Evolutionary conservation across 2,888 invertebrate species (phyloP).

Genomic region (Sicus ferrugineus): DNA sequence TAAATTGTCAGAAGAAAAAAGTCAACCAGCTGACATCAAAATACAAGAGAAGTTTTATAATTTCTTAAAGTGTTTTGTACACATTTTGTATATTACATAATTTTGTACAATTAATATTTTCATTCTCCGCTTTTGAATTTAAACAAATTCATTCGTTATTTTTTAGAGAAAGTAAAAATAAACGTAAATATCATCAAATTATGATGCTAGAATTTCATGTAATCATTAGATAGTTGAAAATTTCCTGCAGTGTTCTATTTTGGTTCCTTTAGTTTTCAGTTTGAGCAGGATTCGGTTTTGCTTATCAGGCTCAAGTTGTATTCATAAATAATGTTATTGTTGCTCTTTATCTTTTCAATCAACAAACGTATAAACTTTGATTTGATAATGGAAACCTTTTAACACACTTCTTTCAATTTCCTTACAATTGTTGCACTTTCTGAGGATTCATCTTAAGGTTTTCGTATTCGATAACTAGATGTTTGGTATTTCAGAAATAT

Average conservation of each 20-base stretch:
- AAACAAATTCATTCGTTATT: too few species aligned
- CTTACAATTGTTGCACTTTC: conserved; percentile 8
- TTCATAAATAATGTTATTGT: background rate
- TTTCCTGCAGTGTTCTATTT: too few species aligned
- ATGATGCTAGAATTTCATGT: too few species aligned
- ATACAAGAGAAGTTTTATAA: background rate
- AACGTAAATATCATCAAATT: too few species aligned
- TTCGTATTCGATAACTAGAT: background rate
- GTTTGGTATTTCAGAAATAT: background rate
- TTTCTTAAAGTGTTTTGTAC: background rate
- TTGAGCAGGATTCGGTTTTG: too few species aligned
- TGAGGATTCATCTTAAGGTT: background rate
- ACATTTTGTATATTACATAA: too few species aligned
- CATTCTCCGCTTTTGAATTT: too few species aligned
- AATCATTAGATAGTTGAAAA: too few species aligned
- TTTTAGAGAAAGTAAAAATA: too few species aligned
- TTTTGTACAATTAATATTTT: too few species aligned
- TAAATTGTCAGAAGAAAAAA: background rate
- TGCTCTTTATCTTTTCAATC: conserved; percentile 5
- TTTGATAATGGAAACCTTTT: conserved; percentile 23
- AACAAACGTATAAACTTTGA: conserved; percentile 17
- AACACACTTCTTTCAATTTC: conserved; percentile 6
- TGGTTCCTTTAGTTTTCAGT: too few species aligned
- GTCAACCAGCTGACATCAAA: background rate
- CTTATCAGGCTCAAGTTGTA: too few species aligned